Conservation (phyloP, 92 coral and sea anemone genomes). For the Pocillopora grandis region DNA sequence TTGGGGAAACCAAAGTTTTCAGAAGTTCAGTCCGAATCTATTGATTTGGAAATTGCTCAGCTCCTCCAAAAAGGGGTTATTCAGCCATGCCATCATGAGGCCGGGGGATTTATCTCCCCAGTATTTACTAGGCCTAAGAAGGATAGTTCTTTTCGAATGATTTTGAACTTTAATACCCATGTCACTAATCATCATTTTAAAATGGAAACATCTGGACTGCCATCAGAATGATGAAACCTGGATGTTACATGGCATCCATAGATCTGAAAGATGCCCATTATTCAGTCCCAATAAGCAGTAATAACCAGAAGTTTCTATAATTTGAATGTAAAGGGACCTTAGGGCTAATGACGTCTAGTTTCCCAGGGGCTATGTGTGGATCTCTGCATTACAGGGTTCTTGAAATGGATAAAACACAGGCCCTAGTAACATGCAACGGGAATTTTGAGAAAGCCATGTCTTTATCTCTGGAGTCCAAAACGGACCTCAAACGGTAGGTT, state of each 20-base stretch:
- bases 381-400: constrained; percentile 38
- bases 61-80: constrained; percentile 32
- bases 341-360: constrained; percentile 44
- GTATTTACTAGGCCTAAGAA: constrained; percentile 46
- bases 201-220: constrained; percentile 51
- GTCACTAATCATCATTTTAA: constrained; percentile 46
- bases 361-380: constrained; percentile 50
- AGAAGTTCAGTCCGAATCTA: constrained; percentile 17
- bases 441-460: constrained; percentile 58
- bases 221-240: constrained; percentile 40
- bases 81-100: constrained; percentile 29
- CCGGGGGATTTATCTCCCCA: constrained; percentile 38
- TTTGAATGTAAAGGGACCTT: constrained; percentile 25
- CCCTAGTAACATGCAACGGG: constrained; percentile 45
- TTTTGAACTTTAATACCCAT: constrained; percentile 44
- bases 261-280: constrained; percentile 55
- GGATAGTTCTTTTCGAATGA: constrained; percentile 56
- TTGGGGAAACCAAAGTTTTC: constrained; percentile 14
- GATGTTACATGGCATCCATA: constrained; percentile 56
- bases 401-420: constrained; percentile 63
- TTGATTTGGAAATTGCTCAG: constrained; percentile 38
- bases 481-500: constrained; percentile 57
- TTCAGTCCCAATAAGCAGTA: constrained; percentile 25
- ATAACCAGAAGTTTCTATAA: constrained; percentile 39
- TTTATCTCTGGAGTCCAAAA: constrained; percentile 34